Percentiles rank a stretch among this genome's conserved stretches.
Conservation (phyloP, 2,113 vertebrate species). For the Pagrus major region DNA sequence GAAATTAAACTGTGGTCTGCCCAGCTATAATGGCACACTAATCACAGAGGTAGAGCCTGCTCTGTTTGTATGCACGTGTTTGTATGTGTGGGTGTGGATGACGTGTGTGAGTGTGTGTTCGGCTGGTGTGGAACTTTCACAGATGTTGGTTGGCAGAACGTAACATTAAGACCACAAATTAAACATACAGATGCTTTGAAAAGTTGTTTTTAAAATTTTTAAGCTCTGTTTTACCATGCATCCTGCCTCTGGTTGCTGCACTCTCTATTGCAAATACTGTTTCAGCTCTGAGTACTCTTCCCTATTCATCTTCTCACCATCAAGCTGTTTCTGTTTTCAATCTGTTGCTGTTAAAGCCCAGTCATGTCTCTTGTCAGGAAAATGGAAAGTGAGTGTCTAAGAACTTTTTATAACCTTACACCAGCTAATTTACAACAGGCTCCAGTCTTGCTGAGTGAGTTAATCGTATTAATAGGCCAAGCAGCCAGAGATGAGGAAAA, state of each 20-base stretch:
- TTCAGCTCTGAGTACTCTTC: not conserved
- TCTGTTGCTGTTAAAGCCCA: not conserved
- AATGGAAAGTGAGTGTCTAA: slow-evolving; percentile 24
- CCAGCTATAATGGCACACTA: slow-evolving; percentile 59
- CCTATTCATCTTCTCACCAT: not conserved
- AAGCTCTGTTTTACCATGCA: too few relatives aligned
- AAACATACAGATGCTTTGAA: not conserved
- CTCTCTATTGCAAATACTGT: not conserved
- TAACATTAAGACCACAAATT: not conserved
- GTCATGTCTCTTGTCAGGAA: not conserved
- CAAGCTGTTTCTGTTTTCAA: not conserved
- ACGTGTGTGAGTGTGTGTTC: slow-evolving; percentile 3
- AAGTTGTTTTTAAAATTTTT: not conserved
- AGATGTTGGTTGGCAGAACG: slow-evolving; percentile 17
- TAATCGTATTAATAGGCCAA: slow-evolving; percentile 15
- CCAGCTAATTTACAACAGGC: slow-evolving; percentile 41
- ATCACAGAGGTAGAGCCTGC: slow-evolving; percentile 62
- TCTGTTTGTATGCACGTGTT: slow-evolving; percentile 35
- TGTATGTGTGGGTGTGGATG: not conserved
- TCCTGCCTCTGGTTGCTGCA: not conserved
- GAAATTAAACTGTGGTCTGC: slow-evolving; percentile 64
- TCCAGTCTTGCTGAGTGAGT: not conserved
- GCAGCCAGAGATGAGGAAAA: not conserved
- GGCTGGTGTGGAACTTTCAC: slow-evolving; percentile 12
- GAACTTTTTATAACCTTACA: slow-evolving; percentile 14